Conservation (phyloP, 2,797 vertebrate genomes). For the Mormyrops attenuatus region DNA sequence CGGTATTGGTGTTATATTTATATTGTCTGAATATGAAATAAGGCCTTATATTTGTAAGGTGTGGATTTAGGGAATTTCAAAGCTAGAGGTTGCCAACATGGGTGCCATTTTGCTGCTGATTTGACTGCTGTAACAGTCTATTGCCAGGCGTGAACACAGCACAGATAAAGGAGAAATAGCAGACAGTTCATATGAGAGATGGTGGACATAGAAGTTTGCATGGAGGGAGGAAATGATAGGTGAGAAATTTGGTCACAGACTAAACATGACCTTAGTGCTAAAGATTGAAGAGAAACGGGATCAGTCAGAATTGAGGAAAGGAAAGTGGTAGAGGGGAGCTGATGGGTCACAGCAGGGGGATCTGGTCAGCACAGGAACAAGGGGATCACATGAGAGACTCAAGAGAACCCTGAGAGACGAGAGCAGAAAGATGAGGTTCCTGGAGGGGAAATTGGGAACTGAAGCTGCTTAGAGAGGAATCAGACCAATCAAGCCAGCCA, state of each 20-base stretch:
- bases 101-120: background rate
- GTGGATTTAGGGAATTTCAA: background rate
- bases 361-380: background rate
- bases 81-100: background rate
- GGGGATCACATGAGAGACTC: background rate
- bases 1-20: conserved; percentile 11
- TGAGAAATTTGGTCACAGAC: background rate
- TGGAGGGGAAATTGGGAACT: background rate
- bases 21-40: conserved; percentile 13
- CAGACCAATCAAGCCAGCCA: background rate
- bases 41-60: conserved; percentile 9
- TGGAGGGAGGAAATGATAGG: background rate
- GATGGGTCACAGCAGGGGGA: background rate
- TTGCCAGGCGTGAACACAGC: background rate
- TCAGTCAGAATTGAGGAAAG: conserved; percentile 24
- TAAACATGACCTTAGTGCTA: background rate
- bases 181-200: background rate
- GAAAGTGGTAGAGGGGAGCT: background rate
- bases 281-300: conserved; percentile 20
- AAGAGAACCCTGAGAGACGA: background rate
- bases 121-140: background rate
- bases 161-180: background rate
- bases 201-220: background rate
- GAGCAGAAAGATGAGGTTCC: background rate
- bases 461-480: background rate